Conservation (phyloP, 2,113 vertebrate genomes). For the Calypte anna region DNA sequence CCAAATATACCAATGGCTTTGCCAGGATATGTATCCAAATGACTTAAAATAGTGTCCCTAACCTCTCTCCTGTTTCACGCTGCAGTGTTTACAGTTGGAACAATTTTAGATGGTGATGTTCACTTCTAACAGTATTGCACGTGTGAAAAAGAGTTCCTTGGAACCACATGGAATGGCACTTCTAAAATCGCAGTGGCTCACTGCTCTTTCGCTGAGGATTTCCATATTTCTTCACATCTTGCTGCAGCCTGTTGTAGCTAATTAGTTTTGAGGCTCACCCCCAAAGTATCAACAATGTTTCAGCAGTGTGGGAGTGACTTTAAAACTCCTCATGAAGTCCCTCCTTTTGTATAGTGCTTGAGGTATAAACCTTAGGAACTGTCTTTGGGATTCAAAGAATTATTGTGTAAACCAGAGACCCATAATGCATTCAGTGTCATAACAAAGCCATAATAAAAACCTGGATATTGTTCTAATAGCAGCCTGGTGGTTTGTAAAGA, state of each 20-base stretch:
- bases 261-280: background rate
- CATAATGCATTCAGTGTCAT: background rate
- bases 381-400: background rate
- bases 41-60: background rate
- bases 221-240: background rate
- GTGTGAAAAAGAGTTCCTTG: background rate
- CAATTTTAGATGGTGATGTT: background rate
- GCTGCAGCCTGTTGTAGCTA: background rate
- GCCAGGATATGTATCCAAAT: background rate
- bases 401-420: background rate
- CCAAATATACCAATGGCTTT: conserved; percentile 12
- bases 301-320: background rate
- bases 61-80: background rate
- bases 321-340: background rate
- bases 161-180: background rate
- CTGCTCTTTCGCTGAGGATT: background rate
- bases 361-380: background rate
- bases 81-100: background rate
- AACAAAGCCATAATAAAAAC: background rate
- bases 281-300: background rate
- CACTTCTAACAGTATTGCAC: background rate
- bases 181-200: background rate
- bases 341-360: background rate
- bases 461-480: background rate
- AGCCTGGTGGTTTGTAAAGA: background rate